A percentile compares a stretch with the other conserved stretches of the same genome.
Evolutionary conservation across 1,140 invertebrate genomes (phyloP).

Genomic region (Dinoponera quadriceps): DNA sequence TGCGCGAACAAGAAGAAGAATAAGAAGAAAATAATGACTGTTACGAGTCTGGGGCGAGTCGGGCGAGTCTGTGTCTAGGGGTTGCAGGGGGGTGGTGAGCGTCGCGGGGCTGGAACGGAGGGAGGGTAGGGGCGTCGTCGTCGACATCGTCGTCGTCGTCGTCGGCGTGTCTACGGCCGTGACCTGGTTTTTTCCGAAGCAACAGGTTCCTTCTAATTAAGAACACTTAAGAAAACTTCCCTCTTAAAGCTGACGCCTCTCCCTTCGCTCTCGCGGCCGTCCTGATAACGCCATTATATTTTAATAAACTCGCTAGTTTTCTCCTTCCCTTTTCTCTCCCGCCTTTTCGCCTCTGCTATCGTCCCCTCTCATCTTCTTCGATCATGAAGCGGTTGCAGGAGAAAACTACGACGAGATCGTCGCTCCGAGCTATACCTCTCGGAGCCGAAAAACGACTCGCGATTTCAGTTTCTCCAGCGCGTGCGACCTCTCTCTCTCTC

Average conservation of each 20-base stretch:
- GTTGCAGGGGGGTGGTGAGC: conserved; percentile 72
- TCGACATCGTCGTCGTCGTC: conserved; percentile 63
- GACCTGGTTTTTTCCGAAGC: conserved; percentile 86
- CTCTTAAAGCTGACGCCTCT: conserved; percentile 85
- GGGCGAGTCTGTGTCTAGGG: conserved; percentile 68
- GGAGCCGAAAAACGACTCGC: conserved; percentile 44
- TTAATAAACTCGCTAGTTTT: conserved; percentile 80
- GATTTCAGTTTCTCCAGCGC: background rate
- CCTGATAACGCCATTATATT: conserved; percentile 83
- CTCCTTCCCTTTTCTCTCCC: conserved; percentile 4
- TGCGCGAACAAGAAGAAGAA: conserved; percentile 75
- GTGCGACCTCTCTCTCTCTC: background rate
- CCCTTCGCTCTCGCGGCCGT: conserved; percentile 65
- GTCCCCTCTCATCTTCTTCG: conserved; percentile 53
- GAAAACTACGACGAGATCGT: background rate
- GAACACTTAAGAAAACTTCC: conserved; percentile 87
- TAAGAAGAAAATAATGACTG: conserved; percentile 85
- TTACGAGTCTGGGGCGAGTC: conserved; percentile 81
- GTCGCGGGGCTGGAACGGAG: conserved; percentile 56
- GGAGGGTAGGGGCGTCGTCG: conserved; percentile 34
- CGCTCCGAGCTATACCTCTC: conserved; percentile 2
- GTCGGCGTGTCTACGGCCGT: conserved; percentile 82
- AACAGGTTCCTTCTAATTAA: conserved; percentile 87
- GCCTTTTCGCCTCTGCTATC: conserved; percentile 32
- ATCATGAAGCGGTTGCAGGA: conserved; percentile 40